Percentiles rank a stretch among this genome's conserved stretches.
phyloP scores from a whole-genome alignment of 2,797 vertebrate genomes.

The Poeciliopsis turneri region DNA sequence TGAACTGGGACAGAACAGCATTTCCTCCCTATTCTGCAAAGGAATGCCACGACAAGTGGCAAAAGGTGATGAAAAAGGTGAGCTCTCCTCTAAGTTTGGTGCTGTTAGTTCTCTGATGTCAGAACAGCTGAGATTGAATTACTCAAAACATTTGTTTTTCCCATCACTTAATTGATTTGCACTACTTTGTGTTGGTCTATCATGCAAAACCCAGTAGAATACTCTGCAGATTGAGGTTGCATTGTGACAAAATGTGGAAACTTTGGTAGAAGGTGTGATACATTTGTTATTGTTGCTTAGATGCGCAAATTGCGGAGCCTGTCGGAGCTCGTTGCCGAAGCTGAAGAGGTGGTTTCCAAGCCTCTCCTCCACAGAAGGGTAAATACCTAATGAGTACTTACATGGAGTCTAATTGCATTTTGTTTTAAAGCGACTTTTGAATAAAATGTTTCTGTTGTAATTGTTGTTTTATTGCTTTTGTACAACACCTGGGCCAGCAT shows the following conservation, averaged over 20 bases:
- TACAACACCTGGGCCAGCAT: no score
- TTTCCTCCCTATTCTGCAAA: neutral
- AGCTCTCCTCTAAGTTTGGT: neutral
- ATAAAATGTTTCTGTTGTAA: neutral
- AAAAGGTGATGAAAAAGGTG: neutral
- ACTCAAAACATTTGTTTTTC: neutral
- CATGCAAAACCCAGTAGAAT: neutral
- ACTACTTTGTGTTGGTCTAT: neutral
- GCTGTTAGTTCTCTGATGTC: neutral
- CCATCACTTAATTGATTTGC: neutral
- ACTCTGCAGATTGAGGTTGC: neutral
- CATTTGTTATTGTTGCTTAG: slow-evolving; percentile 63
- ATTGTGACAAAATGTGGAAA: neutral
- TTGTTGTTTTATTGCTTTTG: no score
- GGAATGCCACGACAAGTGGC: neutral
- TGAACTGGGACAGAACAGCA: neutral
- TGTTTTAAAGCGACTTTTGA: no score
- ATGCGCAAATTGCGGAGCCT: slow-evolving; percentile 87
- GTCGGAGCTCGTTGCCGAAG: slow-evolving; percentile 87
- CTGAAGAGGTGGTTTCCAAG: slow-evolving; percentile 81
- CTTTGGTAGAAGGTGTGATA: neutral
- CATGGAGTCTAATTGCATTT: neutral
- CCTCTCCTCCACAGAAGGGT: slow-evolving; percentile 81
- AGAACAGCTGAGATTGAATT: neutral
- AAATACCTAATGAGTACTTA: slow-evolving; percentile 16